Base-by-base conservation (phyloP, 2,797 vertebrate genomes). In the Lophius americanus region DNA sequence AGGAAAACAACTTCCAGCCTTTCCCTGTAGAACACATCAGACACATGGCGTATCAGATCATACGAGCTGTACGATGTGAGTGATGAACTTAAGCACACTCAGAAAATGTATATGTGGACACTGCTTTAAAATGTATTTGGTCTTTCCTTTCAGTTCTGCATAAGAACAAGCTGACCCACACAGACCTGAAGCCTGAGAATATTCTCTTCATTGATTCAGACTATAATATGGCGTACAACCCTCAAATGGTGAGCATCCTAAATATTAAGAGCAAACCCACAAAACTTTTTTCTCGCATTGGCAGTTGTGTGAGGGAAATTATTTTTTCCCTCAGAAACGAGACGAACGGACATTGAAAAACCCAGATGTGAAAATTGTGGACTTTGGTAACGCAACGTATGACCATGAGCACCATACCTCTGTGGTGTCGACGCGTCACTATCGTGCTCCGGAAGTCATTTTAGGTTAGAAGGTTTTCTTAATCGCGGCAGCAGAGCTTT, bases 121-220 rank as follows among this genome's bases (percentile, higher is more conserved):
- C 4, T 4, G 6, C 23, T 48, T 72, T 43, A 8, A 63, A 79
- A 43, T 55, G n/a, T 13, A 10, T 57, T 9, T 58, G 10, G 10
- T 57, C 6, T 73, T 70, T 1, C 69, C 56, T 76, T 68, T 41
- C 82, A 99, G 97, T 99, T 94, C 88, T 99, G 23, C 98, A 99
- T 88, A 95, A 93, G 80, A 97, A 98, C 91, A 98, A 98, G 81
- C 89, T 99, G 83, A 99, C 97, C 13, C 98, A 99, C 88, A 99
- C 98, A 35, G 98, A 99, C 88, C 90, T 99, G 84, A 99, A 99
- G 83, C 98, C 98, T 62, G 98, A 99, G 93, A 99, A 99, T 82
- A 98, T 99, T 87, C 94, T 99, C 56, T 98, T 99, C 90, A 95
- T 99, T 80, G 92, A 96, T 72, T 97, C 97, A 38, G 93, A 96